A percentile compares a stretch with the other conserved stretches of the same genome.
These are phyloP conservation scores for Psococerastis gibbosa DNA, from an alignment of 2,888 invertebrate genomes.

Conservation along the genomic window DNA sequence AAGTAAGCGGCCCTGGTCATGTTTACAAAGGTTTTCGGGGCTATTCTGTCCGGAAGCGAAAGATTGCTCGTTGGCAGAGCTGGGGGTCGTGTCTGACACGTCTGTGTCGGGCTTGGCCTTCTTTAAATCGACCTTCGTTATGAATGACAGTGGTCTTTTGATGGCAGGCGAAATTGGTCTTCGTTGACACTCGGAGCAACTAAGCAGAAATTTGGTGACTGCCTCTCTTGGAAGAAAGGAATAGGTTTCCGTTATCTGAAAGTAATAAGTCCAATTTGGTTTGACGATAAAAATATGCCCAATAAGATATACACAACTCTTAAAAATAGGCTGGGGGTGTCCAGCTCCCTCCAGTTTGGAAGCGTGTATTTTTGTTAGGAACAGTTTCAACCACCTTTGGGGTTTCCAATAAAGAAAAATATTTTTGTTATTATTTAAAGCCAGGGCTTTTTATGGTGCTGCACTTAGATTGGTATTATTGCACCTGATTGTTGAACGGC, in stretches of 20 bases:
- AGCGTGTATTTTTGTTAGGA: no score
- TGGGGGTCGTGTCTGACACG: conserved; percentile 1
- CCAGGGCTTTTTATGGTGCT: no score
- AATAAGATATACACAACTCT: no score
- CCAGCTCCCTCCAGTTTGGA: no score
- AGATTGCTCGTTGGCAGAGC: background rate
- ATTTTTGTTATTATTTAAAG: no score
- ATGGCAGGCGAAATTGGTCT: conserved; percentile 31
- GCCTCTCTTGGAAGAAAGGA: conserved; percentile 91
- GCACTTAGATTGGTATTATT: no score
- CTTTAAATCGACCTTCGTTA: conserved; percentile 3
- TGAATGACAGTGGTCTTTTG: conserved; percentile 21
- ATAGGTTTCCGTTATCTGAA: conserved; percentile 90
- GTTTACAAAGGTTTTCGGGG: conserved; percentile 8
- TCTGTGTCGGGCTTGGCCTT: background rate
- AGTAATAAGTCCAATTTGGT: no score
- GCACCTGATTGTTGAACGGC: no score
- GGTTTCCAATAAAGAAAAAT: no score
- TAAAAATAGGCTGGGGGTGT: no score
- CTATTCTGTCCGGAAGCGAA: conserved; percentile 2
- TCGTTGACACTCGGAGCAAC: conserved; percentile 83
- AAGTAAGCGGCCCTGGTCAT: background rate
- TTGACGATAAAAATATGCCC: no score
- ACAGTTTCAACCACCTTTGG: no score
- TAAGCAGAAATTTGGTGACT: conserved; percentile 85